Evolutionary conservation across 2,113 vertebrate genomes (phyloP).

Genomic region (Sapajus apella): DNA sequence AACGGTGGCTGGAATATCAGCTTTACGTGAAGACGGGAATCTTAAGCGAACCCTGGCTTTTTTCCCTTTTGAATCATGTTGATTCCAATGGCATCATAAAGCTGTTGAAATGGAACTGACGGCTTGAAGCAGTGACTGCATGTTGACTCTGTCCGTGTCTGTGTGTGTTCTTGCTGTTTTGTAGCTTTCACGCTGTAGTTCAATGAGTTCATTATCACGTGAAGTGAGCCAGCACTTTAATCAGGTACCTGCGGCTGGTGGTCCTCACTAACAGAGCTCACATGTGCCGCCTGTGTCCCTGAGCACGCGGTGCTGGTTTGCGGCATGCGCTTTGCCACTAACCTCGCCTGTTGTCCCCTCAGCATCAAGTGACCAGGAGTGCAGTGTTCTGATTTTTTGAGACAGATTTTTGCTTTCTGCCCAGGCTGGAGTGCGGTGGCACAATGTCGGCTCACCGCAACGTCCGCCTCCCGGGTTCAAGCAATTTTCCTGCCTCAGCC

Average conservation of each 20-base stretch:
- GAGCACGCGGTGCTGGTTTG: background rate
- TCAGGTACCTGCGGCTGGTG: conserved; percentile 94
- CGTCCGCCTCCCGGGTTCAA: no score
- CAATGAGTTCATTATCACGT: conserved; percentile 97
- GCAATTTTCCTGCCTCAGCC: no score
- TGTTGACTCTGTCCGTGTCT: conserved; percentile 84
- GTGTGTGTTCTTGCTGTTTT: conserved; percentile 90
- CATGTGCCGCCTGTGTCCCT: conserved; percentile 14
- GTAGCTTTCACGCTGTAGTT: conserved; percentile 98
- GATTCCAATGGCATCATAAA: conserved; percentile 20
- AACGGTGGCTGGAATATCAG: background rate
- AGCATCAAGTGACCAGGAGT: background rate
- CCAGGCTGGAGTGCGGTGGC: no score
- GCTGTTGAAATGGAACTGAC: conserved; percentile 47
- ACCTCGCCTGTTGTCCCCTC: conserved; percentile 24
- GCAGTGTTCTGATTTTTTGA: conserved; percentile 70
- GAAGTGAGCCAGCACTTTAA: conserved; percentile 99
- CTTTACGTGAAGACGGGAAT: background rate
- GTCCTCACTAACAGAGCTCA: conserved; percentile 62
- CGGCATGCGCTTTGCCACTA: conserved; percentile 52
- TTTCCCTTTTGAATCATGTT: conserved; percentile 14
- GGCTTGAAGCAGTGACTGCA: conserved; percentile 82
- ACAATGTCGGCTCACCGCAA: no score
- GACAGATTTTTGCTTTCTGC: no score
- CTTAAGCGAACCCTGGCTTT: conserved; percentile 71